Evolutionary conservation across 2,888 invertebrate species (phyloP).

Genomic region (Zonitis immaculata): DNA sequence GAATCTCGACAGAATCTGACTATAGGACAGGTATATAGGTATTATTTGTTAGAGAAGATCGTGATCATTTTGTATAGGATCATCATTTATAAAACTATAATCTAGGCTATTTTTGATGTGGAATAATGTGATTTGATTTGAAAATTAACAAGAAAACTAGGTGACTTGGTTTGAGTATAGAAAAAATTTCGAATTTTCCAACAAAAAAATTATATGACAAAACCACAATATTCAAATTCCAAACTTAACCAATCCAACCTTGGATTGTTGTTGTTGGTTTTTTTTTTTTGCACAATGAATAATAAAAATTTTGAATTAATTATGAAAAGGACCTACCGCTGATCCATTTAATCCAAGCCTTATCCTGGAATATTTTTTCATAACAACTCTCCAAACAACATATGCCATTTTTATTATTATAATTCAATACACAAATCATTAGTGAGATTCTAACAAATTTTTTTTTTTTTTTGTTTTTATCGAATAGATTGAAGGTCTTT

Average conservation of each 20-base stretch:
- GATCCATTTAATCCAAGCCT: constrained; percentile 50
- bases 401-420: constrained; percentile 51
- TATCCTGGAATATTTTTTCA: constrained; percentile 58
- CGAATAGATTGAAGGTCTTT: constrained; percentile 4
- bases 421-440: constrained; percentile 19
- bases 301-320: neutral
- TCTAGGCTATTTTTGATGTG: neutral
- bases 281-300: neutral
- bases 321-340: constrained; percentile 29
- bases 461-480: neutral
- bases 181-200: neutral
- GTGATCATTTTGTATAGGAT: neutral
- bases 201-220: constrained; percentile 2
- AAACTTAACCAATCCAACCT: neutral
- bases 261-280: neutral
- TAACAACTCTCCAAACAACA: constrained; percentile 57
- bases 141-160: neutral
- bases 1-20: no score
- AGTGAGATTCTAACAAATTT: constrained; percentile 1
- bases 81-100: neutral
- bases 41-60: neutral
- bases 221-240: neutral
- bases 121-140: neutral
- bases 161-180: neutral
- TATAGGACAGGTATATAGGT: no score